These are phyloP conservation scores for Ammodramus savannarum DNA, from an alignment of 2,113 vertebrate genomes.

Conservation along the genomic window DNA sequence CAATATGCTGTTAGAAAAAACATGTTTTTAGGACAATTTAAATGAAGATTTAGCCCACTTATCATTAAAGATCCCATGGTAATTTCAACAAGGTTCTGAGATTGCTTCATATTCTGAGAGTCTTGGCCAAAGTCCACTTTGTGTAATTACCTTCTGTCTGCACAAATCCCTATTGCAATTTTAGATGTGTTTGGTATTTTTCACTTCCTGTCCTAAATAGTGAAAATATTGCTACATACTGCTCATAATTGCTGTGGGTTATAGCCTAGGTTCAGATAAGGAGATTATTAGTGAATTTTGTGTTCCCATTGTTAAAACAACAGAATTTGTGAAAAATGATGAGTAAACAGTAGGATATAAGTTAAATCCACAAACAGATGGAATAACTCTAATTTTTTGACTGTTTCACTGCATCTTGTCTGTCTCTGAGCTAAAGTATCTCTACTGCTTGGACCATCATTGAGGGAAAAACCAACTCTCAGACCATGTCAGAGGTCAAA, in stretches of 20 bases:
- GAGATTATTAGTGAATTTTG: background rate
- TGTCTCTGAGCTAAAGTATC: background rate
- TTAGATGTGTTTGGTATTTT: conserved; percentile 40
- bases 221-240: conserved; percentile 9
- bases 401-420: background rate
- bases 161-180: conserved; percentile 37
- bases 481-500: conserved; percentile 21
- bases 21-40: background rate
- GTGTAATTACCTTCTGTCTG: conserved; percentile 61
- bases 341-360: background rate
- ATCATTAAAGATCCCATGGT: conserved; percentile 18
- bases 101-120: background rate
- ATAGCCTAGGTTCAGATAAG: background rate
- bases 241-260: background rate
- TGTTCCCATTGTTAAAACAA: background rate
- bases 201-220: conserved; percentile 38
- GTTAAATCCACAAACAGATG: background rate
- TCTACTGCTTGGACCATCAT: background rate
- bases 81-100: conserved; percentile 38
- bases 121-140: conserved; percentile 60
- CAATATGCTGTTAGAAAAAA: background rate
- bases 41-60: background rate
- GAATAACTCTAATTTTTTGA: background rate
- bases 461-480: background rate
- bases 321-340: background rate